Percentiles rank a stretch among this genome's conserved stretches.
Conservation (phyloP, 2,797 vertebrate species). For the Mus caroli region DNA sequence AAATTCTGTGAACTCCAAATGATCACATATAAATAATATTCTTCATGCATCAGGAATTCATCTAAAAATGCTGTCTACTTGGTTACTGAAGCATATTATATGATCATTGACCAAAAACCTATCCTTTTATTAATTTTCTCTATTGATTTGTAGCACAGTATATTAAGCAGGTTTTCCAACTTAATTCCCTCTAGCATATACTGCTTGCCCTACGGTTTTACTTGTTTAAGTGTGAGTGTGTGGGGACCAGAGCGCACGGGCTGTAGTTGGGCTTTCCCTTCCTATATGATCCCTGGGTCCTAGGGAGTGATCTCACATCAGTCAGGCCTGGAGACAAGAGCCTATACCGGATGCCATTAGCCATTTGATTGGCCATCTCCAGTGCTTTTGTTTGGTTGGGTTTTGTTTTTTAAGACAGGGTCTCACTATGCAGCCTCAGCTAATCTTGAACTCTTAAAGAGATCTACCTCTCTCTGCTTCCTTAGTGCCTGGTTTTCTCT, state of each 20-base stretch:
- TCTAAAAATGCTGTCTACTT: background rate
- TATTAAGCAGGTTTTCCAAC: background rate
- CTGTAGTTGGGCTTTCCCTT: background rate
- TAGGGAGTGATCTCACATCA: background rate
- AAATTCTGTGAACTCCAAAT: conserved; percentile 26
- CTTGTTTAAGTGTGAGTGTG: background rate
- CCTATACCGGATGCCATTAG: background rate
- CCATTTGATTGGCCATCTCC: background rate
- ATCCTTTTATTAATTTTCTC: conserved; percentile 1
- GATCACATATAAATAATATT: background rate
- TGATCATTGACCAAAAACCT: background rate
- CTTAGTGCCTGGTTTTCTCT: background rate
- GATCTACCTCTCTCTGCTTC: background rate
- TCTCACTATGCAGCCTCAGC: background rate
- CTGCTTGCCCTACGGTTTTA: conserved; percentile 2
- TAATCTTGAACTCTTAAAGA: background rate
- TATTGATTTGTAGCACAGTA: background rate
- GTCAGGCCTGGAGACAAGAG: background rate
- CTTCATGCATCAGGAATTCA: background rate
- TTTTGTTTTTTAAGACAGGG: background rate
- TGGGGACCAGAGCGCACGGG: background rate
- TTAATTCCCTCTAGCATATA: background rate
- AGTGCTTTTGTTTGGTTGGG: background rate
- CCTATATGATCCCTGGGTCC: background rate
- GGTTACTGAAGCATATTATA: background rate